These are phyloP conservation scores for Sterna hirundo DNA, from an alignment of 2,113 vertebrate genomes.

Conservation along the genomic window DNA sequence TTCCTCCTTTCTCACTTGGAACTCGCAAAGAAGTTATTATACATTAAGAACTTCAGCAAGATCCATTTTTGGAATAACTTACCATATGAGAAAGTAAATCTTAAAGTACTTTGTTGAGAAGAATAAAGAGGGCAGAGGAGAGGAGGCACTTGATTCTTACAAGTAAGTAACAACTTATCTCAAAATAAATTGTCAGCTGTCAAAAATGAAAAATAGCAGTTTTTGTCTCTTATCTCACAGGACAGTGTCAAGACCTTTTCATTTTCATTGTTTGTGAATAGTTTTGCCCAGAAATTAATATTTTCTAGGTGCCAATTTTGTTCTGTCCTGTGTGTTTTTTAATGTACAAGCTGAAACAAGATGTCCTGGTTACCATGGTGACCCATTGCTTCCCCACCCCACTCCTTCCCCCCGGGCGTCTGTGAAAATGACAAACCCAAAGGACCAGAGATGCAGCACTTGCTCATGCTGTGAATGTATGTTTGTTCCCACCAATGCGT, in stretches of 20 bases:
- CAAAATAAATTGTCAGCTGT: background rate
- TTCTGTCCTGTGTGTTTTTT: background rate
- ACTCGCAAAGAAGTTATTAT: background rate
- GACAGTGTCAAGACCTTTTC: background rate
- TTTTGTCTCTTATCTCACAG: background rate
- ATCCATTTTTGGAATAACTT: background rate
- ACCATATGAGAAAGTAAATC: background rate
- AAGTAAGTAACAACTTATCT: background rate
- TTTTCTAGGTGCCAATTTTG: background rate
- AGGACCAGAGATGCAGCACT: background rate
- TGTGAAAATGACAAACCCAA: slow-evolving; percentile 16
- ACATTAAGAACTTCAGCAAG: background rate
- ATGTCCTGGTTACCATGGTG: slow-evolving; percentile 53
- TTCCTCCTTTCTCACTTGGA: background rate
- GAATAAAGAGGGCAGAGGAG: background rate
- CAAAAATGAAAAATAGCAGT: background rate
- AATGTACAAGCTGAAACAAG: slow-evolving; percentile 8
- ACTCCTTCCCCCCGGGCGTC: background rate
- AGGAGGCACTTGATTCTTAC: background rate
- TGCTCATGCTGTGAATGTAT: background rate
- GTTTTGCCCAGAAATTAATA: background rate
- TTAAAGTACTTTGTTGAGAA: background rate
- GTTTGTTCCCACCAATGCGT: background rate
- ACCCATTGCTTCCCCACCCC: background rate
- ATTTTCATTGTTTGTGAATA: background rate